Base-by-base conservation (phyloP, 2,113 vertebrate genomes). In the Nothocercus julius region DNA sequence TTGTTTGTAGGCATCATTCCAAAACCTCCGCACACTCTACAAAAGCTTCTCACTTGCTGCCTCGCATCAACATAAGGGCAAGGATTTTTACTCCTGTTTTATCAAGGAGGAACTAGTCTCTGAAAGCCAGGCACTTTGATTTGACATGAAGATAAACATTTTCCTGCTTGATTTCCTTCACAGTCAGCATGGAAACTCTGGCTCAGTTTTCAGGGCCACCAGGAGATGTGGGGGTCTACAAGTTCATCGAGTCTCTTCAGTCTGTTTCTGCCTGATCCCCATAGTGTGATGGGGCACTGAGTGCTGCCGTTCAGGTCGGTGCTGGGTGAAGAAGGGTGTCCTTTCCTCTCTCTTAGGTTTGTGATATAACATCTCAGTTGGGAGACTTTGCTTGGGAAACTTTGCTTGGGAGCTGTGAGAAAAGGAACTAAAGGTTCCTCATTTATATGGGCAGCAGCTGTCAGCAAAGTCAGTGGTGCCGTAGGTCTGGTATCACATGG, bases 341-440 rank as follows among this genome's bases (percentile, higher is more conserved):
- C 21, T 67, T 67, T 85, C n/a, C 32, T 72, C 21, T 58, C 25
- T 44, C 17, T 67, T 87, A 44, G 40, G 56, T 58, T 18, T 72
- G 58, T 59, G 24, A 11, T 53, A 21, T 5, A 22, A 4, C 34
- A 56, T 27, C 70, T 67, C 34, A 44, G 12, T 38, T 40, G 47
- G 22, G 49, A 69, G 73, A 21, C 40, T 87, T 78, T 67, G 25
- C 56, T 75, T 75, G 30, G 17, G 4, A 89, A n/a, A 21, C 40
- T 87, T 78, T 67, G 25, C 56, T 75, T 75, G 30, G 17, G 4
- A 89, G 75, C 42, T 49, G 19, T 89, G 78, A 82, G 84, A 89
- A 89, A 25, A 13, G 87, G 44, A 45, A 25, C 28, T 81, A 16
- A 11, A 51, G 10, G 32, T 82, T 51, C n/a, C 25, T 82, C 53